Percentiles rank a stretch among this genome's conserved stretches.
These are phyloP conservation scores for Halichoerus grypus DNA, from an alignment of 2,113 vertebrate species.

Conservation along the genomic window DNA sequence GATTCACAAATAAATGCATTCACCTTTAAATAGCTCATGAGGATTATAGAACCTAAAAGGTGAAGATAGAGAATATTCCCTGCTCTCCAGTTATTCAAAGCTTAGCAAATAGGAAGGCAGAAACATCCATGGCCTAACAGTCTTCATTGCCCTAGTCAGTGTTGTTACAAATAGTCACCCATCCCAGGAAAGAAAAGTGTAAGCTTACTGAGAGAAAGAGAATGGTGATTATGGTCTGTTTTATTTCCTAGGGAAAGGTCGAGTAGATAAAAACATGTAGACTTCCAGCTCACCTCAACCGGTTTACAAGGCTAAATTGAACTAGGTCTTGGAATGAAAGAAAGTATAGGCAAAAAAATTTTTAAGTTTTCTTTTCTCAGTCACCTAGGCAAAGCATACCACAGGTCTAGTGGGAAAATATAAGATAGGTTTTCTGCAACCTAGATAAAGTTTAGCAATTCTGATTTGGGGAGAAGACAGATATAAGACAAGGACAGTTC, in stretches of 20 bases:
- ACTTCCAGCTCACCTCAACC: not conserved
- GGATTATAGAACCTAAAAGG: conserved; percentile 59
- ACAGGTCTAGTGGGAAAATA: not conserved
- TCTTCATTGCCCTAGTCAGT: not conserved
- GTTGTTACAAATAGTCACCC: conserved; percentile 29
- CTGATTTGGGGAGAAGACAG: not conserved
- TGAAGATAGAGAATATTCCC: conserved; percentile 54
- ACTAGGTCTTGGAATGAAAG: conserved; percentile 25
- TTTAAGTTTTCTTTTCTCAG: not conserved
- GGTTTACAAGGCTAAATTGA: conserved; percentile 53
- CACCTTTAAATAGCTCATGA: conserved; percentile 68
- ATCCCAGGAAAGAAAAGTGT: conserved; percentile 45
- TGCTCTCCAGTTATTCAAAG: conserved; percentile 36
- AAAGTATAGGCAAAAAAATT: not conserved
- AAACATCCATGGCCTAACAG: not conserved
- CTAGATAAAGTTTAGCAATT: conserved; percentile 12
- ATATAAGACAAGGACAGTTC: not conserved
- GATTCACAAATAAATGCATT: conserved; percentile 71
- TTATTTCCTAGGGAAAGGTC: conserved; percentile 15
- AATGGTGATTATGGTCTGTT: not conserved
- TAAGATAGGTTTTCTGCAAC: not conserved
- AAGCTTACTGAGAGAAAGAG: conserved; percentile 3
- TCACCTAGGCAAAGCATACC: not conserved
- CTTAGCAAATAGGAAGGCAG: conserved; percentile 39
- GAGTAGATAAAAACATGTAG: not conserved